Conservation (phyloP, 2,113 vertebrate species). For the Chlamydotis undulata region DNA sequence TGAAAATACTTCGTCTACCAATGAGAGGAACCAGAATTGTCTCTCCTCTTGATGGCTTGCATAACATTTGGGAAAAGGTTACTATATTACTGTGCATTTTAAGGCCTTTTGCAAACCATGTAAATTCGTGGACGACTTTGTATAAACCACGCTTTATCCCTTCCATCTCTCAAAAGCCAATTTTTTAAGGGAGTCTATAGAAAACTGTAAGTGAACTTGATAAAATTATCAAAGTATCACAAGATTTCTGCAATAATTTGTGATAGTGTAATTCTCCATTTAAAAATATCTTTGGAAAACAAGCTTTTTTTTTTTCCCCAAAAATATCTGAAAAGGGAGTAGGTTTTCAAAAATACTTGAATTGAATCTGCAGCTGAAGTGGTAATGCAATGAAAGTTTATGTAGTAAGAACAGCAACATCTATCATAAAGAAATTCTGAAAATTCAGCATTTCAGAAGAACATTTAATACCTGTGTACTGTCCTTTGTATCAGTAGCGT, state of each 20-base stretch:
- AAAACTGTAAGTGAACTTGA: slow-evolving; percentile 1
- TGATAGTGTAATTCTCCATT: not conserved
- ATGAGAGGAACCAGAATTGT: not conserved
- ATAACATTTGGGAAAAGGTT: not conserved
- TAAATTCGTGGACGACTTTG: not conserved
- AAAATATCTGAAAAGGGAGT: not conserved
- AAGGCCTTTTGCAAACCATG: not conserved
- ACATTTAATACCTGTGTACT: not conserved
- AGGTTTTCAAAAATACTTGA: not conserved
- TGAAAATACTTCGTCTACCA: not conserved
- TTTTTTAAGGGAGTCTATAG: not conserved
- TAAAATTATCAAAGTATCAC: slow-evolving; percentile 22
- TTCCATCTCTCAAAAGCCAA: not conserved
- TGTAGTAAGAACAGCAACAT: not conserved
- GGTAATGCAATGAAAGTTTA: not conserved
- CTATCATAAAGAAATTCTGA: no score
- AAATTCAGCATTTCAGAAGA: not conserved
- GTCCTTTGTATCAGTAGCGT: no score
- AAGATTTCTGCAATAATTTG: slow-evolving; percentile 17
- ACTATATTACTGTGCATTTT: not conserved
- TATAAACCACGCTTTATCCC: not conserved
- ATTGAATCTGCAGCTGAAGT: not conserved
- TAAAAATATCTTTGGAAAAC: not conserved
- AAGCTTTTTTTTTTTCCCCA: not conserved
- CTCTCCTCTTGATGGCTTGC: not conserved